Percentiles rank a stretch among this genome's conserved stretches.
phyloP scores from a whole-genome alignment of 1,140 invertebrate species.

The Bilobella aurantiaca region DNA sequence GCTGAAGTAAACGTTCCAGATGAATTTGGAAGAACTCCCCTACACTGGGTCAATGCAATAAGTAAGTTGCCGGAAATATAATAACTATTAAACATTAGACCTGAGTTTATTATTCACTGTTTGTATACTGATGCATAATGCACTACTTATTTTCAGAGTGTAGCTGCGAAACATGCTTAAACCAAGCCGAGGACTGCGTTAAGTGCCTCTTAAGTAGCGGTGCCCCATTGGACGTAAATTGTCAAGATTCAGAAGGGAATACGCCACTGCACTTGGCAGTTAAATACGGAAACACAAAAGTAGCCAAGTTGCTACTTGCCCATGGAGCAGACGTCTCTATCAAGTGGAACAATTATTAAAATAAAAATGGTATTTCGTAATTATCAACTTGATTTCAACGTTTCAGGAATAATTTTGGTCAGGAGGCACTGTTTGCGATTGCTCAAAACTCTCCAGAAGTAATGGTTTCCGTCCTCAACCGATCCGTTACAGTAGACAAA shows the following conservation, averaged over 20 bases:
- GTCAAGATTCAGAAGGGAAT: slow-evolving; percentile 23
- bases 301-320: slow-evolving; percentile 12
- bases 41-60: slow-evolving; percentile 17
- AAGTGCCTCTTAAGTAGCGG: slow-evolving; percentile 14
- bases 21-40: slow-evolving; percentile 17
- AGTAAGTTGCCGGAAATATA: slow-evolving; percentile 12
- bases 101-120: no score
- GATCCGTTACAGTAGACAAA: slow-evolving; percentile 24
- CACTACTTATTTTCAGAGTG: slow-evolving; percentile 24
- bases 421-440: slow-evolving; percentile 15
- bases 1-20: slow-evolving; percentile 25
- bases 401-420: slow-evolving; percentile 17
- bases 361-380: background rate
- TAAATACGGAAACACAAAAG: slow-evolving; percentile 12
- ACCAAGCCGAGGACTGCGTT: slow-evolving; percentile 21
- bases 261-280: slow-evolving; percentile 27
- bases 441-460: slow-evolving; percentile 22
- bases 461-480: slow-evolving; percentile 19
- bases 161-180: slow-evolving; percentile 21
- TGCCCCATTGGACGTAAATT: slow-evolving; percentile 8
- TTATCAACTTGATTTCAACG: background rate
- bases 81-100: background rate
- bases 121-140: background rate
- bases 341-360: slow-evolving; percentile 9
- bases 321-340: slow-evolving; percentile 19